Evolutionary conservation across 1,140 invertebrate genomes (phyloP), one percentile per base, ranked within the genome.

Genomic region (Epicauta chinensis): DNA sequence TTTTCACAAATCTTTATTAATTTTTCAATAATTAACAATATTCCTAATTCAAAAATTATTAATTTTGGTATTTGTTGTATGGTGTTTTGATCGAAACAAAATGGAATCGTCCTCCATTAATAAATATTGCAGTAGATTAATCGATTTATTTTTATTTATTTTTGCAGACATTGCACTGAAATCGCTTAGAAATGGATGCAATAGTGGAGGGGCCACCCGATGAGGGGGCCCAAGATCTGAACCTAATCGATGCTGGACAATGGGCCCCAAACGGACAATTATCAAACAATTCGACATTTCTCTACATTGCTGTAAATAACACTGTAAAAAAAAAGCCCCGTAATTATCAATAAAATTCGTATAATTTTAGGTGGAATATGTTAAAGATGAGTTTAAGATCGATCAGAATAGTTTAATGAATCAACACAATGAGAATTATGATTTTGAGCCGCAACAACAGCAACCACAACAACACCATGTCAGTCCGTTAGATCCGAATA

Each of bases 401-500:
- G 73, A 71, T 71, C 15, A 64, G 68, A 40, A 68, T 23, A 72
- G 44, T 67, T 70, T 5, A 74, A 74, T 58, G 16, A 16, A 73
- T 69, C 73, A 46, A 70, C 72, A n/a, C 53, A 71, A 10, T 74
- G 73, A 75, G 35, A 71, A 71, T n/a, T 66, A 71, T 0, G 76
- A 79, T 31, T 77, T 77, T 55, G 74, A 77, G 7, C 23, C 4
- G 4, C 23, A 23, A 7, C 23, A 23, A 23, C 23, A 23, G 7
- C 23, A 23, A 34, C 32, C 5, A 34, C 12, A n/a, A 11, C 10
- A 34, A 32, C 73, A 77, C 48, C 71, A 74, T 31, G 77, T 79
- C 4, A 78, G 75, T 58, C 75, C 77, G 3, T 65, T 79, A 51
- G 78, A 81, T 60, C 76, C 78, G 2, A 79, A 80, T 56, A 78